These are phyloP conservation scores for Auanema freiburgensis DNA, from an alignment of 2,888 invertebrate species.

Conservation along the genomic window DNA sequence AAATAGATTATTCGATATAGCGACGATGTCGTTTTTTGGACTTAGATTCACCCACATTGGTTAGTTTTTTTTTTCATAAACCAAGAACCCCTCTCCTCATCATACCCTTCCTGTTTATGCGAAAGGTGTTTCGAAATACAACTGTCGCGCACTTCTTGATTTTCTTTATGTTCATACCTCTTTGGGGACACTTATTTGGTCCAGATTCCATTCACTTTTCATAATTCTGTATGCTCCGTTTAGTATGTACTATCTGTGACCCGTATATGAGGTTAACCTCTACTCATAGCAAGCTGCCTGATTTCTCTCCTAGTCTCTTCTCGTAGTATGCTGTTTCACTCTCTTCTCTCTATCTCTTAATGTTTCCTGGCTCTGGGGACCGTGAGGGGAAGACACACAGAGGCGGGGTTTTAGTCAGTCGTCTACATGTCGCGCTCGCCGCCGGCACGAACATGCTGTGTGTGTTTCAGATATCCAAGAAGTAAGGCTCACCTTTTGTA, in stretches of 20 bases:
- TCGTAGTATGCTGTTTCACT: slow-evolving; percentile 1
- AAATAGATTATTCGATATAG: slow-evolving; percentile 5
- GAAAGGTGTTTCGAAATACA: not conserved
- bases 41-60: slow-evolving; percentile 33
- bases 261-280: no score
- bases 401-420: slow-evolving; percentile 11
- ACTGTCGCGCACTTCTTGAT: not conserved
- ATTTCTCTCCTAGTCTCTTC: slow-evolving; percentile 15
- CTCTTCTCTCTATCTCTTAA: slow-evolving; percentile 3
- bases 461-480: slow-evolving; percentile 39
- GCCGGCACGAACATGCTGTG: slow-evolving; percentile 46
- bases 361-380: slow-evolving; percentile 7
- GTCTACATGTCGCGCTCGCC: slow-evolving; percentile 47
- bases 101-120: no score
- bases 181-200: not conserved
- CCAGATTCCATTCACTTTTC: not conserved
- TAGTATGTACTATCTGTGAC: not conserved
- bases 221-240: slow-evolving; percentile 1
- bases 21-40: slow-evolving; percentile 31
- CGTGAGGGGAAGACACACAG: slow-evolving; percentile 16
- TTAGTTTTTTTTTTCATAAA: slow-evolving; percentile 17
- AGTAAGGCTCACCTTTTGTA: slow-evolving; percentile 27
- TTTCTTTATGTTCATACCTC: not conserved
- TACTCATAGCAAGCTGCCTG: slow-evolving; percentile 12
- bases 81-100: no score